A percentile compares a stretch with the other conserved stretches of the same genome.
Evolutionary conservation across 2,888 invertebrate genomes (phyloP).

Genomic region (Synergus itoensis): DNA sequence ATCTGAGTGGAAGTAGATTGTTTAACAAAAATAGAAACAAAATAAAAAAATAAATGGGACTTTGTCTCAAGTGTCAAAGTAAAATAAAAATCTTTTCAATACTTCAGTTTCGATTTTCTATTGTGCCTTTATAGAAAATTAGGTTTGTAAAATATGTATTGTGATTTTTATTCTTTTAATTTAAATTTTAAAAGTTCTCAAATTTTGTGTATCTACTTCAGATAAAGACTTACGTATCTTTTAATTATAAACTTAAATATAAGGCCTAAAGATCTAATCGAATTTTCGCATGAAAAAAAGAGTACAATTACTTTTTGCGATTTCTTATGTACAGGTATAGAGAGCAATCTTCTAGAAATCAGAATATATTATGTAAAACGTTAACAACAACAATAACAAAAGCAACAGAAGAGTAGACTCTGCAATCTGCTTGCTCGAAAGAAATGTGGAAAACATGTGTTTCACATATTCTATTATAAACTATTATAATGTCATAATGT

Average conservation of each 20-base stretch:
- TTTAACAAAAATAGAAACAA: background rate
- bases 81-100: background rate
- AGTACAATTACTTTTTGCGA: background rate
- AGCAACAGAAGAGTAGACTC: slow-evolving; percentile 54
- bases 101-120: background rate
- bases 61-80: background rate
- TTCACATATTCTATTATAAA: background rate
- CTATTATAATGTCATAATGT: background rate
- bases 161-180: background rate
- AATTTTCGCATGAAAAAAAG: slow-evolving; percentile 19
- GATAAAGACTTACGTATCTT: background rate
- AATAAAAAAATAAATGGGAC: background rate
- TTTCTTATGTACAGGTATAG: slow-evolving; percentile 61
- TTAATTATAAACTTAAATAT: slow-evolving; percentile 20
- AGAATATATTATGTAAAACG: slow-evolving; percentile 62
- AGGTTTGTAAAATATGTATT: background rate
- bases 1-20: background rate
- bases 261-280: background rate
- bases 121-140: background rate
- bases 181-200: background rate
- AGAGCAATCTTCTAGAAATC: slow-evolving; percentile 65
- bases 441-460: slow-evolving; percentile 38
- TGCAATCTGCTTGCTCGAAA: slow-evolving; percentile 22
- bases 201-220: slow-evolving; percentile 8
- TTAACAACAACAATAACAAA: slow-evolving; percentile 69